phyloP scores from a whole-genome alignment of 2,113 vertebrate genomes.

The Malurus cyaneus region DNA sequence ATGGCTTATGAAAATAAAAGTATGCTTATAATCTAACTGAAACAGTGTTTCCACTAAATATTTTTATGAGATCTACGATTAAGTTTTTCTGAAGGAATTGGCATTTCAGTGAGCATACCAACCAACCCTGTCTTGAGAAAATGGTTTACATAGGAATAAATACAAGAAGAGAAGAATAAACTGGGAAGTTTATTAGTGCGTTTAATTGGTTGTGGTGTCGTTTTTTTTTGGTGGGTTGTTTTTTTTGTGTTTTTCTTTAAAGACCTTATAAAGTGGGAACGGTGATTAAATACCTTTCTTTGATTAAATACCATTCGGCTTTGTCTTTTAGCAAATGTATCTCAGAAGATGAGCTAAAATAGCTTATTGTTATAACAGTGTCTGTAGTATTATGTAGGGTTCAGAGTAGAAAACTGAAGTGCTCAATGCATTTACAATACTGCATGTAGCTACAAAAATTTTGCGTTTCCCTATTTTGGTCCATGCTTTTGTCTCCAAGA shows the following conservation, averaged over 20 bases:
- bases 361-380: too few relatives aligned
- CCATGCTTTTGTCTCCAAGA: not conserved
- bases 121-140: not conserved
- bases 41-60: not conserved
- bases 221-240: fast-evolving
- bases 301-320: too few relatives aligned
- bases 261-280: not conserved
- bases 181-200: not conserved
- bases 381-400: not conserved
- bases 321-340: too few relatives aligned
- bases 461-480: not conserved
- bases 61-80: not conserved
- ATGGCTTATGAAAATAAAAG: not conserved
- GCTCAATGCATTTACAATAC: not conserved
- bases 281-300: not conserved
- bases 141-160: not conserved
- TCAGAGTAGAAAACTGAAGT: not conserved
- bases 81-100: not conserved
- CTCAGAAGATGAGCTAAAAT: too few relatives aligned
- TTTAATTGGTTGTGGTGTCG: not conserved
- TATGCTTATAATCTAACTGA: not conserved
- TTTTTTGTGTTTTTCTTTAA: not conserved
- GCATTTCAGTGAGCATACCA: not conserved
- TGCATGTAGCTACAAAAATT: not conserved
- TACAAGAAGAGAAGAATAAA: not conserved